A percentile compares a stretch with the other conserved stretches of the same genome.
Evolutionary conservation across 2,888 invertebrate species (phyloP).

Genomic region (Ashinkailepas kermadecensis): DNA sequence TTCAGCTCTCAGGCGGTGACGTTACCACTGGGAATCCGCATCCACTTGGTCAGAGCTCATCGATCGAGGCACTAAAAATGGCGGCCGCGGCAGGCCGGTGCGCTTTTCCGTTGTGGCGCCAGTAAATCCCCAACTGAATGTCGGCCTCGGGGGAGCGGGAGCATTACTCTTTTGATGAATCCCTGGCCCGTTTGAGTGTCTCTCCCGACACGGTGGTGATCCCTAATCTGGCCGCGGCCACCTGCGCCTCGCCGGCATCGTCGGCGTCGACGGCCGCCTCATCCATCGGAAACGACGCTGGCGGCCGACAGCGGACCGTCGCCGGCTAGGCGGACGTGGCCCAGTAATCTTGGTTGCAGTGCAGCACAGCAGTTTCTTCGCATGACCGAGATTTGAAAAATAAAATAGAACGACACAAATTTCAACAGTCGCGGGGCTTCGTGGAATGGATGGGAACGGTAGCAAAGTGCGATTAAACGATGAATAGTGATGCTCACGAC

Average conservation of each 20-base stretch:
- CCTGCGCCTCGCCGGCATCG: background rate
- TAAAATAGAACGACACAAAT: too few species aligned
- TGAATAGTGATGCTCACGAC: too few species aligned
- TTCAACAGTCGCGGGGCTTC: too few species aligned
- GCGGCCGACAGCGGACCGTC: conserved; percentile 41
- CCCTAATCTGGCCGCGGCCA: conserved; percentile 18
- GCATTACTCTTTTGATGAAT: conserved; percentile 23
- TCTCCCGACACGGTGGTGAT: conserved; percentile 18
- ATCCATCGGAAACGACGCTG: background rate
- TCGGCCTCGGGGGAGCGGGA: background rate
- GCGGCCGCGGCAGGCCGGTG: background rate
- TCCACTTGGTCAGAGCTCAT: too few species aligned
- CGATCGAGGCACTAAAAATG: background rate
- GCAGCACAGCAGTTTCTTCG: too few species aligned
- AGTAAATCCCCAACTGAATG: conserved; percentile 17
- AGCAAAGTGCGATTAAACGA: too few species aligned
- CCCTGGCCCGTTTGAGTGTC: conserved; percentile 14
- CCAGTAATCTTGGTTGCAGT: too few species aligned
- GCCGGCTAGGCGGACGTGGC: conserved; percentile 44
- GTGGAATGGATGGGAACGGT: too few species aligned
- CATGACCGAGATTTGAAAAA: too few species aligned
- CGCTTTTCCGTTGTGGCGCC: conserved; percentile 8
- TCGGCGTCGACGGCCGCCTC: background rate
- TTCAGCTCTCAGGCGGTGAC: too few species aligned
- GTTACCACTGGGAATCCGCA: too few species aligned